Evolutionary conservation across 2,888 invertebrate genomes (phyloP).

Genomic region (Agrotis puta): DNA sequence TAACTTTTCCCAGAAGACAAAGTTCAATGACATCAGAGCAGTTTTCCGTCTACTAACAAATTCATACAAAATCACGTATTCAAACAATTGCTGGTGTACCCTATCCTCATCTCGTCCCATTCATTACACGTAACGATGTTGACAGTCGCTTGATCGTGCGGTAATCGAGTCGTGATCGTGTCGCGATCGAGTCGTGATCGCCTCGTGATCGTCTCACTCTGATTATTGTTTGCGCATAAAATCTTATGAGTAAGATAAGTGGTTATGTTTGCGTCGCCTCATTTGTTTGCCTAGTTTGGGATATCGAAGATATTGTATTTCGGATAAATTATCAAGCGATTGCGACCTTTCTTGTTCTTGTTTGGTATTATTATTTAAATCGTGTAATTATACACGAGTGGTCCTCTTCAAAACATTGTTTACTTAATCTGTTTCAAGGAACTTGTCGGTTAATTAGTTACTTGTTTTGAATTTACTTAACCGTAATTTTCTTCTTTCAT

Average conservation of each 20-base stretch:
- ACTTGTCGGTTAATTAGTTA: background rate
- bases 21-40: conserved; percentile 20
- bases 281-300: conserved; percentile 31
- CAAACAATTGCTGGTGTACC: conserved; percentile 34
- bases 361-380: conserved; percentile 3
- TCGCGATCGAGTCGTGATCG: conserved; percentile 49
- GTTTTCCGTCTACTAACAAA: conserved; percentile 7
- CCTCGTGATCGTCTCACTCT: conserved; percentile 25
- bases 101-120: conserved; percentile 26
- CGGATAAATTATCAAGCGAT: background rate
- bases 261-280: conserved; percentile 43
- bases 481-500: background rate
- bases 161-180: conserved; percentile 51
- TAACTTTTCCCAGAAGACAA: background rate
- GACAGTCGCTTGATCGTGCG: conserved; percentile 30
- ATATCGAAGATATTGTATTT: conserved; percentile 23
- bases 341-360: conserved; percentile 2
- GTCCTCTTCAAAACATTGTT: background rate
- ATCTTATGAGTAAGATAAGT: conserved; percentile 53
- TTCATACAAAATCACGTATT: conserved; percentile 19
- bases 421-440: background rate
- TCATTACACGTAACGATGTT: conserved; percentile 54
- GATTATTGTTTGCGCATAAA: conserved; percentile 60
- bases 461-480: too few species aligned
- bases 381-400: background rate